Conservation (phyloP, 2,113 vertebrate genomes). For the Loxodonta africana region DNA sequence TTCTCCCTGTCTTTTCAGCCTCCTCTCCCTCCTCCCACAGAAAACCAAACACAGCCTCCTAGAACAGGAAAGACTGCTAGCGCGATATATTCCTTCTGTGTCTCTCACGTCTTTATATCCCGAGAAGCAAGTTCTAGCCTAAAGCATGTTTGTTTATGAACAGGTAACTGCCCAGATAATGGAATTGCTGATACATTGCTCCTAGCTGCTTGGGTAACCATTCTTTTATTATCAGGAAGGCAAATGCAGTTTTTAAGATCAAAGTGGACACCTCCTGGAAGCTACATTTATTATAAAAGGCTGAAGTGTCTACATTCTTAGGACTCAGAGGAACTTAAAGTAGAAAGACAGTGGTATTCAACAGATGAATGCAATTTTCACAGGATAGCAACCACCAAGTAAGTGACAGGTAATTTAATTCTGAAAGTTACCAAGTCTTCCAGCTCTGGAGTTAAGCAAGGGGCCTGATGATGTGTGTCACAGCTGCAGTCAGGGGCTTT, state of each 20-base stretch:
- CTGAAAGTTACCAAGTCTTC: slow-evolving; percentile 52
- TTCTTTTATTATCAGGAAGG: slow-evolving; percentile 62
- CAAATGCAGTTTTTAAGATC: slow-evolving; percentile 62
- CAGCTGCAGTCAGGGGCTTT: not conserved
- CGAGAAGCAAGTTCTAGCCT: slow-evolving; percentile 37
- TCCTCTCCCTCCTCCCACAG: not conserved
- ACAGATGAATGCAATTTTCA: slow-evolving; percentile 43
- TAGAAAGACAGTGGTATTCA: slow-evolving; percentile 6
- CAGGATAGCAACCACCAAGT: not conserved
- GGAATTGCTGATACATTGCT: not conserved
- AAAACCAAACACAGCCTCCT: slow-evolving; percentile 10
- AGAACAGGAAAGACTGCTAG: slow-evolving; percentile 8
- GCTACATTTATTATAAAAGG: slow-evolving; percentile 30
- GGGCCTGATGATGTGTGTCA: slow-evolving; percentile 1
- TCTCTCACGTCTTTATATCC: slow-evolving; percentile 31
- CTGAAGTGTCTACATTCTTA: slow-evolving; percentile 42
- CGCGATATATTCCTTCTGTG: not conserved
- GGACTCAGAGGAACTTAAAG: slow-evolving; percentile 68
- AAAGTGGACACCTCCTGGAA: slow-evolving; percentile 76
- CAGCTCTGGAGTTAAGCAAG: slow-evolving; percentile 3
- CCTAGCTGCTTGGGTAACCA: slow-evolving; percentile 54
- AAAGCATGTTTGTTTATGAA: slow-evolving; percentile 52
- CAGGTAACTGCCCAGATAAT: not conserved
- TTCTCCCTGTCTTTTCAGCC: not conserved
- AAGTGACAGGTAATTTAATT: slow-evolving; percentile 70